A percentile compares a stretch with the other conserved stretches of the same genome.
Evolutionary conservation across 2,113 vertebrate genomes (phyloP).

Genomic region (Menidia beryllina): DNA sequence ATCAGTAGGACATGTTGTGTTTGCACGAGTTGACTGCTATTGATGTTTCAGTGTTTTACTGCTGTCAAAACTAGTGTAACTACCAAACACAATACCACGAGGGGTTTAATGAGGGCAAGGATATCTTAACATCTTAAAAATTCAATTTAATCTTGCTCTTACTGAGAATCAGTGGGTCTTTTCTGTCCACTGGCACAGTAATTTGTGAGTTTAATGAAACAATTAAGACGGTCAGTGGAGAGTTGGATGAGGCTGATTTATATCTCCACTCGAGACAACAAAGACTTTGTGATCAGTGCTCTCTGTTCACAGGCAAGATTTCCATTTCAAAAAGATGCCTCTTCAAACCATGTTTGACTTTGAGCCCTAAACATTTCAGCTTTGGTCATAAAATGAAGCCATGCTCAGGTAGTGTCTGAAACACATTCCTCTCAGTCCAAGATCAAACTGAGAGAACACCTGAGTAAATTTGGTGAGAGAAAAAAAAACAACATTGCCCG

Average conservation of each 20-base stretch:
- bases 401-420: conserved; percentile 31
- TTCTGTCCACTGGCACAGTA: conserved; percentile 33
- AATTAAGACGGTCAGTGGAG: conserved; percentile 49
- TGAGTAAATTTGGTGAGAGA: conserved; percentile 51
- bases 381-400: conserved; percentile 7
- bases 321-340: conserved; percentile 57
- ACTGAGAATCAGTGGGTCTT: conserved; percentile 15
- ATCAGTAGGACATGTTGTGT: conserved; percentile 40
- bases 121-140: conserved; percentile 24
- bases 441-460: conserved; percentile 46
- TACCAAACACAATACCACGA: conserved; percentile 7
- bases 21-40: conserved; percentile 41
- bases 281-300: conserved; percentile 36
- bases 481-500: conserved; percentile 11
- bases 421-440: conserved; percentile 36
- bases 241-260: conserved; percentile 49
- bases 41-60: conserved; percentile 45
- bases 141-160: conserved; percentile 24
- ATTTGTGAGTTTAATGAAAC: conserved; percentile 59
- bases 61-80: conserved; percentile 25
- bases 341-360: conserved; percentile 47
- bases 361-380: conserved; percentile 39
- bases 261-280: conserved; percentile 28
- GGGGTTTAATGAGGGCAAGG: conserved; percentile 21
- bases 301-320: conserved; percentile 27